Base-by-base conservation (phyloP, 2,888 invertebrate genomes). In the Ellobium chinense region DNA sequence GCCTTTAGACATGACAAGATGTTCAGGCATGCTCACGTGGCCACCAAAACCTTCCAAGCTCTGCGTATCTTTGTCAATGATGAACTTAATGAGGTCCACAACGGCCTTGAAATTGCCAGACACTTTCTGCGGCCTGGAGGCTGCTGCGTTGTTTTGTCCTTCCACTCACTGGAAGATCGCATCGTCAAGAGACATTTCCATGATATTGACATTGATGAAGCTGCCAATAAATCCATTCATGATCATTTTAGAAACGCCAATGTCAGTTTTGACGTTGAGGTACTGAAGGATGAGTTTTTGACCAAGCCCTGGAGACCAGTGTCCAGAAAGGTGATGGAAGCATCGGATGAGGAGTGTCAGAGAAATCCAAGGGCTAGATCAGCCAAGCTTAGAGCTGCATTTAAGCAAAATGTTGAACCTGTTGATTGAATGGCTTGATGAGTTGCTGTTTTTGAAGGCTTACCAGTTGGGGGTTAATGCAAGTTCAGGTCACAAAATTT, bases 21-120 rank as follows among this genome's bases (percentile, higher is more conserved):
- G 12, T 95, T 96, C 79, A 94, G 97, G 82, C 95, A 95, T 1
- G 93, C 96, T 2, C 97, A 98, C 89, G 95, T 95, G 82, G 98
- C 98, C 0, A 98, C 98, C 0, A 98, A 97, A 94, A 96, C 97
- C 0, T 99, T 99, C 93, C 96, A 98, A 94, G 98, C 98, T 0
- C 92, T 99, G 83, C 94, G 99, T 82, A 98, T 99, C 89, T 98
- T 99, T 93, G 97, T 99, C 0, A 99, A 99, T 91, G 97, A 99
- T 92, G 99, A 99, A 94, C 93, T 99, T 0, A 99, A 99, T 92
- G 98, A 99, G 94, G 95, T 99, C 1, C 97, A 98, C 94, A 97
- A 96, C 92, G 98, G 95, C 0, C 95, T 99, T 93, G 92, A 96
- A 34, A 89, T 97, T 77, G 96, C 97, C 0, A 95, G 95, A 83